A percentile compares a stretch with the other conserved stretches of the same genome.
Conservation (phyloP, 2,113 vertebrate genomes). For the Cryptoleucopteryx plumbea region DNA sequence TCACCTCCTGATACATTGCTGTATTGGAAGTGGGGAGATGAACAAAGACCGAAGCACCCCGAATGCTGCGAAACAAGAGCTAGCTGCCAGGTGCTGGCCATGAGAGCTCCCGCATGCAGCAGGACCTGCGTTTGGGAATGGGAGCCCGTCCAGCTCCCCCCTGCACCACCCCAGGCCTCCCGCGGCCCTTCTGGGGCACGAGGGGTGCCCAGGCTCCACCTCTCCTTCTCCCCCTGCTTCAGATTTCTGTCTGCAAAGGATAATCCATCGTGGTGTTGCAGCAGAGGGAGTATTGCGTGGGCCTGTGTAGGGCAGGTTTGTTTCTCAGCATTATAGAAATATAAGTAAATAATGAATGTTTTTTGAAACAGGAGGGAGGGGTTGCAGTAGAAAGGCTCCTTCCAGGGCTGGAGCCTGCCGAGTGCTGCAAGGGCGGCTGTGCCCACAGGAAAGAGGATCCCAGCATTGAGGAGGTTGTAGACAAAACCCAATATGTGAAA, state of each 20-base stretch:
- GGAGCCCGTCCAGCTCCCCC: not conserved
- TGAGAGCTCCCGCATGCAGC: not conserved
- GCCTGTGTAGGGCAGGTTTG: not conserved
- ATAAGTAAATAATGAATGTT: not conserved
- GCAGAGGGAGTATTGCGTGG: not conserved
- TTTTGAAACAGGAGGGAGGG: not conserved
- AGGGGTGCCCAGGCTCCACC: fast-evolving
- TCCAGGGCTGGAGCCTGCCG: not conserved
- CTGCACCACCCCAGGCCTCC: not conserved
- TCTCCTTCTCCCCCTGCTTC: not conserved
- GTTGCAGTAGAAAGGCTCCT: not conserved
- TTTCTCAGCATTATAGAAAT: not conserved
- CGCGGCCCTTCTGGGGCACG: fast-evolving
- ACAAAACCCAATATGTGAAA: not conserved
- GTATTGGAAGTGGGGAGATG: not conserved
- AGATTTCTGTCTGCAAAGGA: not conserved
- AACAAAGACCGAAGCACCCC: not conserved
- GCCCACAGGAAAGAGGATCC: not conserved
- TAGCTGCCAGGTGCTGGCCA: not conserved
- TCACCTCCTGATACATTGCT: not conserved
- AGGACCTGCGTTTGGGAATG: not conserved
- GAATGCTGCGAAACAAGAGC: not conserved
- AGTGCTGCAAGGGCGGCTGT: not conserved
- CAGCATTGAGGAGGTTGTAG: not conserved
- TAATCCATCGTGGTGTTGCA: not conserved